Evolutionary conservation across 2,113 vertebrate species (phyloP).

Genomic region (Pampusana beccarii): DNA sequence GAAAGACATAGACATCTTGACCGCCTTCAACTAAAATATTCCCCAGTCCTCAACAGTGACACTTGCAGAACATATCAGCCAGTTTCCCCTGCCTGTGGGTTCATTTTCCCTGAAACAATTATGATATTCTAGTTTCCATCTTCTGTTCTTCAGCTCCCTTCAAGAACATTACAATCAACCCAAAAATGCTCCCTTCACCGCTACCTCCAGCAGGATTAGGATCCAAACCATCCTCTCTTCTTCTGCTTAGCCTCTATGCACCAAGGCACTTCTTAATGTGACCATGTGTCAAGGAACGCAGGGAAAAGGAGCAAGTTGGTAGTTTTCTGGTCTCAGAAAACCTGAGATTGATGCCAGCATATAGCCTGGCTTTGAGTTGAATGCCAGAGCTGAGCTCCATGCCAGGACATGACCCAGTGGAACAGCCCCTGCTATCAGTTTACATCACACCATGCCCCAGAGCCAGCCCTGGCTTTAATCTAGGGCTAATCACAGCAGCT

Average conservation of each 20-base stretch:
- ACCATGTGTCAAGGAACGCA: background rate
- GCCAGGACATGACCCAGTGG: background rate
- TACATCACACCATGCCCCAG: background rate
- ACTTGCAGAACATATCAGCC: background rate
- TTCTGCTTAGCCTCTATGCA: background rate
- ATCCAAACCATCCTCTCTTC: background rate
- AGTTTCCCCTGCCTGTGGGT: background rate
- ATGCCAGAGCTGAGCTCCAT: background rate
- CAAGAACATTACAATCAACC: background rate
- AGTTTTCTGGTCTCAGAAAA: background rate
- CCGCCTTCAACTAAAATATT: background rate
- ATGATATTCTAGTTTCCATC: background rate
- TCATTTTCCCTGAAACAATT: background rate
- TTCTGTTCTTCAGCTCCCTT: background rate
- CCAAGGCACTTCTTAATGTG: background rate
- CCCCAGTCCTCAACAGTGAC: background rate
- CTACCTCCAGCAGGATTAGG: background rate
- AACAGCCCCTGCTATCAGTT: conserved; percentile 7
- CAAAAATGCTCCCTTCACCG: background rate
- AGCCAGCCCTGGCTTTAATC: background rate
- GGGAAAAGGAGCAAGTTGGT: background rate
- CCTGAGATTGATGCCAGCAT: background rate
- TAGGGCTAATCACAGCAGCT: background rate
- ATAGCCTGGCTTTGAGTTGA: background rate
- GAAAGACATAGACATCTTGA: background rate